Base-by-base conservation (phyloP, 1,140 invertebrate genomes). In the Penaeus vannamei region DNA sequence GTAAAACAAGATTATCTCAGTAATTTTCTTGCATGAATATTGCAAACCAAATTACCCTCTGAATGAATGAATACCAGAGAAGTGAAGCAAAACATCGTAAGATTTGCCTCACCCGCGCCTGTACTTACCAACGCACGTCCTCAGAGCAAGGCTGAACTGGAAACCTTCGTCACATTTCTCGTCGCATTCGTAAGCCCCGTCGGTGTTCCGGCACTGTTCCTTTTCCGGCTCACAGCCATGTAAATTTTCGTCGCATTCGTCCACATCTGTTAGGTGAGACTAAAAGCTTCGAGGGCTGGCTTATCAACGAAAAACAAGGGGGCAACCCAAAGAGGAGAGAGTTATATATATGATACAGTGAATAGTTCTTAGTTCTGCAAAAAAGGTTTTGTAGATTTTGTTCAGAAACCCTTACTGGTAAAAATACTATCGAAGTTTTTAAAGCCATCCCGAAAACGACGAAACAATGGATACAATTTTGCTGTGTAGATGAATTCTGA, bases 181-280 rank as follows among this genome's bases (percentile, higher is more conserved):
- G 90, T 94, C 93, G 93, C 96, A 96, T 76, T 93, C 93, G 91
- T 94, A 96, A 0, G 95, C 95, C 14, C 96, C 96, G 42, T 95
- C 93, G 19, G 94, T 95, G 92, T 96, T 96, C 88, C 94, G 93
- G 89, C 96, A 96, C 0, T 92, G 91, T 90, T 95, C 90, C 26
- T 53, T 66, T 23, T 87, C 83, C 20, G 84, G 69, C 14, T 90
- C 76, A 90, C 93, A 94, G 7, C 88, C 90, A 61, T 92, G 90
- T 8, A 86, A 83, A 32, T 92, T 91, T 61, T 91, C 91, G 3
- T 79, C 64, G 90, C 93, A 94, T 89, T 94, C 93, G 91, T 92
- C 86, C 46, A 92, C 91, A 80, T 92, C 92, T 92, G 89, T 84
- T 59, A 46, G 42, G 66, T 29, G 42, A 81, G 20, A 62, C 77